Evolutionary conservation across 2,797 vertebrate species (phyloP).

Genomic region (Danionella dracula): DNA sequence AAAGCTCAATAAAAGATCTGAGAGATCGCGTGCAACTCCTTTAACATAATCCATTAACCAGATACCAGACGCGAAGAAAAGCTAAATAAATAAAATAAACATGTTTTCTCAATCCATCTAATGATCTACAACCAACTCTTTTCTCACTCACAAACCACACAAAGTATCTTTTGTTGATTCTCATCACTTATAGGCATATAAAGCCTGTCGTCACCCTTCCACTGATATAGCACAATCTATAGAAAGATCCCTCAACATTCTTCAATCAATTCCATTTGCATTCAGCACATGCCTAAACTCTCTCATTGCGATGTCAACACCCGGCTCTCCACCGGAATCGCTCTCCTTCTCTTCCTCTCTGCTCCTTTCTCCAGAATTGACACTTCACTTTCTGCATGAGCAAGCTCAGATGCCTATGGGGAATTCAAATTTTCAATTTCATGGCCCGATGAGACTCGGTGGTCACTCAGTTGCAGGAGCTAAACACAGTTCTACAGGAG

Average conservation of each 20-base stretch:
- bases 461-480: constrained; percentile 58
- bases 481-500: constrained; percentile 17
- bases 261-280: constrained; percentile 37
- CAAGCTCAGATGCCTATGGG: constrained; percentile 59
- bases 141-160: background rate
- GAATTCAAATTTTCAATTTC: constrained; percentile 77
- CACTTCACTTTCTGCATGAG: constrained; percentile 63
- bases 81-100: too few species aligned
- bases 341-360: constrained; percentile 38
- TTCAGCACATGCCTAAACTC: constrained; percentile 24
- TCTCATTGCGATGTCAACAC: background rate
- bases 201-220: constrained; percentile 21
- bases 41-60: too few species aligned
- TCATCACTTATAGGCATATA: background rate
- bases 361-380: constrained; percentile 48
- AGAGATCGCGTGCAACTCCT: too few species aligned
- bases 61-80: too few species aligned
- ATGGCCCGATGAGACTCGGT: constrained; percentile 74
- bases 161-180: constrained; percentile 6
- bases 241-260: constrained; percentile 12
- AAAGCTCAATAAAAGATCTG: too few species aligned
- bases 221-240: background rate
- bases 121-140: background rate
- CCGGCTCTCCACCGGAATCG: background rate
- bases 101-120: background rate